Percentiles rank a stretch among this genome's conserved stretches.
These are phyloP conservation scores for Lethenteron reissneri DNA, from an alignment of 2,113 vertebrate genomes.

Conservation along the genomic window DNA sequence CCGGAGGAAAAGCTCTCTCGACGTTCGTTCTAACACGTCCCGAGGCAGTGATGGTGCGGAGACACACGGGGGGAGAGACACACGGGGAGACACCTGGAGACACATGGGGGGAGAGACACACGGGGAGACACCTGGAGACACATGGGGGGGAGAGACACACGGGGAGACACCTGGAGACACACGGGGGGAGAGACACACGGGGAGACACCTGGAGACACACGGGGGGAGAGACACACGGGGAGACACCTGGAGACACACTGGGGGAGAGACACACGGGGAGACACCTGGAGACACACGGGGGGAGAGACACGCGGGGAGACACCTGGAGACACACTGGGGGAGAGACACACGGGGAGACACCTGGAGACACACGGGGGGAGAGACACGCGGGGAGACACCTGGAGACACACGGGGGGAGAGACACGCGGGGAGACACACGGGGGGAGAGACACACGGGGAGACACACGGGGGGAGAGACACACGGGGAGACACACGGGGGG, in stretches of 20 bases:
- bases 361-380: background rate
- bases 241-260: background rate
- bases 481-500: background rate
- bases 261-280: background rate
- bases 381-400: too few species aligned
- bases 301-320: too few species aligned
- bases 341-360: background rate
- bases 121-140: background rate
- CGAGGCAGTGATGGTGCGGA: constrained; percentile 64
- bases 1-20: constrained; percentile 70
- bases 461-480: background rate
- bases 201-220: background rate
- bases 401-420: background rate
- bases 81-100: background rate
- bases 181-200: background rate
- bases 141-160: background rate
- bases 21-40: constrained; percentile 50
- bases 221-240: too few species aligned
- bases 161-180: background rate
- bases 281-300: background rate
- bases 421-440: too few species aligned
- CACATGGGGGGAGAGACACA: too few species aligned
- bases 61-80: background rate
- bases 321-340: too few species aligned
- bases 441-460: background rate